Base-by-base conservation (phyloP, 1,140 invertebrate genomes). In the Temnothorax curvispinosus region DNA sequence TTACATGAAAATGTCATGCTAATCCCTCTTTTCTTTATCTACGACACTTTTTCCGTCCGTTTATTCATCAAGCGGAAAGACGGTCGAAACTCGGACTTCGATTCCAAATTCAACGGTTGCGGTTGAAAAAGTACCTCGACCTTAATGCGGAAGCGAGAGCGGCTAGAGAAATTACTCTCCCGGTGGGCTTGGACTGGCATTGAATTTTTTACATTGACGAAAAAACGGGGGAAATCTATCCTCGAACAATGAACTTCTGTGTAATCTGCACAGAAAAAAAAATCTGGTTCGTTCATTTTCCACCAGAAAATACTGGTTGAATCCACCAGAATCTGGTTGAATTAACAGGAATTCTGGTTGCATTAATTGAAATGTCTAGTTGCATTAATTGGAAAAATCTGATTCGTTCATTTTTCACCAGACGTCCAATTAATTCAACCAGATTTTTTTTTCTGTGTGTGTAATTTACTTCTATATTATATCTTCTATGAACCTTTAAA, bases 1-100 rank as follows among this genome's bases (percentile, higher is more conserved):
- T 82, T 47, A 47, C 67, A 71, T 75, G 75, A 88, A 89, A 88
- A 75, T 69, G 47, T 75, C 47, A 47, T 27, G 62, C 38, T 76
- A 50, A 88, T 85, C 27, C 13, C 27, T 88, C 50, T 85, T 77
- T 77, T 74, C 72, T 65, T 88, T 41, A 38, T 8, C 54, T 62
- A 76, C 21, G 38, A 69, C 32, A 52, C 32, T 64, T 85, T 77
- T 87, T 87, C 56, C 65, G n/a, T 72, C 11, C 13, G 67, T 11
- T 85, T 44, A 47, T 52, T 77, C 27, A 27, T 27, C 27, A 27
- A 27, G 27, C 27, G 27, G 27, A 27, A 27, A 54, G 35, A 44
- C 41, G 3, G 27, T 58, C 56, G 78, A 85, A 78, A 52, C 58
- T n/a, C 11, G 50, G 52, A 67, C 41, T 47, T 6, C 0, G 3